Percentiles rank a stretch among this genome's conserved stretches.
phyloP scores from a whole-genome alignment of 2,797 vertebrate genomes.

The Myripristis murdjan region DNA sequence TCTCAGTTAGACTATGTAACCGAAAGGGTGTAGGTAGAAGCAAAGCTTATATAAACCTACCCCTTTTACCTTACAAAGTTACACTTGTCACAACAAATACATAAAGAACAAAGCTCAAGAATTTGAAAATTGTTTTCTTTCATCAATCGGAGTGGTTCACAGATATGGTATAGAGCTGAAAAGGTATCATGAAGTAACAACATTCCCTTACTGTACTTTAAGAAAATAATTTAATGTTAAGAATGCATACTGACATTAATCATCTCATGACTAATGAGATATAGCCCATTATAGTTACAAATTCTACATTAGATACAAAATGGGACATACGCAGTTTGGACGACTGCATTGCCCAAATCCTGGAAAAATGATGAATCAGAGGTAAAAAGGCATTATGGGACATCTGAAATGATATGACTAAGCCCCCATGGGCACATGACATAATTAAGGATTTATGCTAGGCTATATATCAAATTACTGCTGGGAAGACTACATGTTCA shows the following conservation, averaged over 20 bases:
- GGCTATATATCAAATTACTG: slow-evolving; percentile 73
- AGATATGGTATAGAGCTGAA: slow-evolving; percentile 6
- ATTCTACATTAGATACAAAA: slow-evolving; percentile 39
- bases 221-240: slow-evolving; percentile 35
- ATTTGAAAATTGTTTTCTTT: neutral
- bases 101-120: no score
- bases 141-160: slow-evolving; percentile 6
- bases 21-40: no score
- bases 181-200: neutral
- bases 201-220: slow-evolving; percentile 35
- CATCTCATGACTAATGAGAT: slow-evolving; percentile 42
- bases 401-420: slow-evolving; percentile 74
- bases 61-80: no score
- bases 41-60: no score
- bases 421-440: slow-evolving; percentile 62
- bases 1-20: no score
- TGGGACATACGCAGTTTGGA: slow-evolving; percentile 22
- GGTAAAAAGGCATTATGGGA: slow-evolving; percentile 62
- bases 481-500: slow-evolving; percentile 62
- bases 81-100: no score
- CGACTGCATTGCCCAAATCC: slow-evolving; percentile 40
- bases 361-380: slow-evolving; percentile 54
- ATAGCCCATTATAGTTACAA: slow-evolving; percentile 36
- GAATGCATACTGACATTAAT: slow-evolving; percentile 36
- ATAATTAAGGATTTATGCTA: slow-evolving; percentile 80